Evolutionary conservation across 1,140 invertebrate species (phyloP), one percentile per base, ranked within the genome.

Genomic region (Drosophila dunni): DNA sequence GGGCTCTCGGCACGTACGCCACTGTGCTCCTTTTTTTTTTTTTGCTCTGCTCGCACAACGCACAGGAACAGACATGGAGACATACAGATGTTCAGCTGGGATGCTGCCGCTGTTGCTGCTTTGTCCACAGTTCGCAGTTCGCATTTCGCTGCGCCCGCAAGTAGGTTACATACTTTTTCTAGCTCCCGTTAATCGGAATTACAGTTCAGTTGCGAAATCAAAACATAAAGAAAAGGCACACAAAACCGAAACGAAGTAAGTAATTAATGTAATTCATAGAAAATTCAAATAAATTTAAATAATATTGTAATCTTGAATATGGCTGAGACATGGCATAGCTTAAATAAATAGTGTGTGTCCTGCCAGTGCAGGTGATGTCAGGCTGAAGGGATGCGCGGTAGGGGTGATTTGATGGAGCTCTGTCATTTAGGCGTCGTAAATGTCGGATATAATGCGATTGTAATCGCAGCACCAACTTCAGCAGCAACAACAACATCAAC

Each of bases 151-250:
- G 84, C 79, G 84, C 73, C 79, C 79, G 69, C 79, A 89, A 89
- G 84, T 89, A 83, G 84, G 84, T 88, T 88, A 86, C 76, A 83
- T 54, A 84, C 82, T 86, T 86, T 76, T 74, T 46, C 53, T 45
- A 33, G 68, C 60, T 80, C 45, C 20, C 45, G 54, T 46, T 13
- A 50, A 57, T 44, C 48, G 8, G 4, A 53, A 62, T n/a, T 4
- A 33, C 42, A 51, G 40, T 38, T 15, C 29, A 63, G 8, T 48
- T 45, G n/a, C 51, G 36, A 10, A 15, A 48, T 17, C 4, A 58
- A 10, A 8, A 29, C 24, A 29, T 29, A 29, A 29, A 29, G n/a
- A 20, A 29, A 29, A 6, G 24, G 20, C 29, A 44, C 7, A 15
- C 13, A 44, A 15, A 11, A 42, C 10, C n/a, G 57, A 29, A 9